Evolutionary conservation across 2,113 vertebrate species (phyloP).

Genomic region (Aegotheles bennettii): DNA sequence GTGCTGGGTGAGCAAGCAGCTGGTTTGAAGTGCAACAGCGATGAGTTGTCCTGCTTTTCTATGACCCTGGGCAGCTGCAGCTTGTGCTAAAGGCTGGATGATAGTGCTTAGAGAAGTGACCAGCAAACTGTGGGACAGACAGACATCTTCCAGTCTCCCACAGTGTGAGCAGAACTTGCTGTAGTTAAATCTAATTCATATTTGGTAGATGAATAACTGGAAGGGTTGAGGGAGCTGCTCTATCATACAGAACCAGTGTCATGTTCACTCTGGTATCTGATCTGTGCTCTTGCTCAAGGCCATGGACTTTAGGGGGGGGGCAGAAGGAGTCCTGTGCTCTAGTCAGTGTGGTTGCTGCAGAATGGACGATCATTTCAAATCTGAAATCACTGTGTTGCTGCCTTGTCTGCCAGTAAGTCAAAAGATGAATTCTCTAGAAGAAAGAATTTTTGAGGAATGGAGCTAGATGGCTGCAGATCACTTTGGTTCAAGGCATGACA

Average conservation of each 20-base stretch:
- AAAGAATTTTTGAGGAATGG: background rate
- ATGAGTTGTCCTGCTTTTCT: background rate
- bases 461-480: background rate
- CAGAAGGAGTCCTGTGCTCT: background rate
- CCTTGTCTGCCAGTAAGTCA: background rate
- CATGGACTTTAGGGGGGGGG: rapidly evolving
- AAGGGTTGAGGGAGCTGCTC: background rate
- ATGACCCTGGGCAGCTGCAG: background rate
- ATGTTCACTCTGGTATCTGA: rapidly evolving
- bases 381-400: background rate
- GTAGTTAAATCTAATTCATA: background rate
- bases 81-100: background rate
- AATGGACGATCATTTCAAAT: background rate
- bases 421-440: background rate
- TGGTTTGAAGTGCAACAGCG: background rate
- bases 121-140: too few relatives aligned
- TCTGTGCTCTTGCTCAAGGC: background rate
- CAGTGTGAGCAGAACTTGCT: rapidly evolving
- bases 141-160: background rate
- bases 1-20: background rate
- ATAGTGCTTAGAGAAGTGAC: background rate
- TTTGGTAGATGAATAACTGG: background rate
- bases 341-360: background rate
- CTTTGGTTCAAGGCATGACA: background rate
- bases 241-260: rapidly evolving